These are phyloP conservation scores for Argentina silus DNA, from an alignment of 2,797 vertebrate genomes.

Conservation along the genomic window DNA sequence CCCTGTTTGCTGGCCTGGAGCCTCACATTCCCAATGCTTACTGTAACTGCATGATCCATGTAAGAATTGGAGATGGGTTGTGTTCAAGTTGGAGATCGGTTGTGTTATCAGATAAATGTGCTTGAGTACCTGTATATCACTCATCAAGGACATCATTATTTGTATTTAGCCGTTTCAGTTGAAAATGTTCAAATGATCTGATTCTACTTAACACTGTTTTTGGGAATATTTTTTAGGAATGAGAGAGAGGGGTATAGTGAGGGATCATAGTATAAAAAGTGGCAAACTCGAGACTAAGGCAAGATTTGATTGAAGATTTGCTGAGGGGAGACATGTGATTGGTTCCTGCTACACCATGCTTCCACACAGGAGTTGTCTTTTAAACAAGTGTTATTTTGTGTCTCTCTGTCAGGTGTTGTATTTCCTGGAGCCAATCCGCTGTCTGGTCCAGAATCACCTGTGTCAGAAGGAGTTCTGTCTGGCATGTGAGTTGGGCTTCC, in stretches of 20 bases:
- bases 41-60: constrained; percentile 99
- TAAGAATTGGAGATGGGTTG: constrained; percentile 49
- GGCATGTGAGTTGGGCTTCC: constrained; percentile 95
- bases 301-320: no score
- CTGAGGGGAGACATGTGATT: no score
- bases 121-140: background rate
- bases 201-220: no score
- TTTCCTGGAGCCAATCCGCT: constrained; percentile 94
- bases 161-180: background rate
- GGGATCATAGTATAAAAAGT: no score
- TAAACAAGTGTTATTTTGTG: background rate
- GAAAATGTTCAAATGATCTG: no score
- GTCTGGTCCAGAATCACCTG: constrained; percentile 95
- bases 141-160: background rate
- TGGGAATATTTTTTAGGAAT: no score
- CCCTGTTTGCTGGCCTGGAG: constrained; percentile 94
- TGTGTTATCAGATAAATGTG: background rate
- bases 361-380: no score
- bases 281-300: no score
- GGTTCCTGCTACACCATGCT: no score
- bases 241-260: background rate
- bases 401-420: constrained; percentile 85
- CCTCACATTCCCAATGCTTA: constrained; percentile 99
- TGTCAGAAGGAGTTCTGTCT: constrained; percentile 99
- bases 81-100: background rate